Base-by-base conservation (phyloP, 2,888 invertebrate genomes). In the Dynastes hyllus region DNA sequence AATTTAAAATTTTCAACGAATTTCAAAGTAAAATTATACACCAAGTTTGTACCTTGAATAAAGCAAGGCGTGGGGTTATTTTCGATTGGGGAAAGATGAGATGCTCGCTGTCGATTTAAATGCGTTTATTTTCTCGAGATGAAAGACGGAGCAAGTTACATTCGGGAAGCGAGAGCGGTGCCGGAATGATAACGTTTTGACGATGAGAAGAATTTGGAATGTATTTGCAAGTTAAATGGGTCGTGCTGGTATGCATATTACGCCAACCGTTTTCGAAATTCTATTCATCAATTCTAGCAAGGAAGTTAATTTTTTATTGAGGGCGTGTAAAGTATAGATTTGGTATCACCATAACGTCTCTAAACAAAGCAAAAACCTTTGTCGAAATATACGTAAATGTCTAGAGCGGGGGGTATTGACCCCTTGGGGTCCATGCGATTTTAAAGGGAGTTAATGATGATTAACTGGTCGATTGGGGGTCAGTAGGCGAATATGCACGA, bases 11-110 rank as follows among this genome's bases (percentile, higher is more conserved):
- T 63, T 63, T 63, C 63, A 63, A 63, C 29, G 29, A 29, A 63
- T 63, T 63, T 63, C 63, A 63, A 63, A 63, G 63, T 63, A 63
- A 63, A 63, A 63, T 63, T 45, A 45, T 29, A 63, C 32, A n/a
- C 32, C 4, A 63, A 63, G 63, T 29, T 29, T 63, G 29, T 29
- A 63, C 8, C 0, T 45, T 1, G 45, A 27, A 13, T 63, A 32
- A 29, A 29, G 63, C 16, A 32, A 13, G 63, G 29, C 63, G 63
- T 13, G 27, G 29, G 13, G 32, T 63, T 63, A 63, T 63, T 63
- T 29, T 27, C 45, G 11, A 45, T 45, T 45, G 45, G 45, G 8
- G 45, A 45, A 8, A 45, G 45, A 63, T 32, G 63, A n/a, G 27
- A 11, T 3, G 58, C 58, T 9, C 63, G 63, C 63, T 63, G 29